Evolutionary conservation across 2,113 vertebrate species (phyloP), one percentile per base, ranked within the genome.

Genomic region (Tyrannus savana): DNA sequence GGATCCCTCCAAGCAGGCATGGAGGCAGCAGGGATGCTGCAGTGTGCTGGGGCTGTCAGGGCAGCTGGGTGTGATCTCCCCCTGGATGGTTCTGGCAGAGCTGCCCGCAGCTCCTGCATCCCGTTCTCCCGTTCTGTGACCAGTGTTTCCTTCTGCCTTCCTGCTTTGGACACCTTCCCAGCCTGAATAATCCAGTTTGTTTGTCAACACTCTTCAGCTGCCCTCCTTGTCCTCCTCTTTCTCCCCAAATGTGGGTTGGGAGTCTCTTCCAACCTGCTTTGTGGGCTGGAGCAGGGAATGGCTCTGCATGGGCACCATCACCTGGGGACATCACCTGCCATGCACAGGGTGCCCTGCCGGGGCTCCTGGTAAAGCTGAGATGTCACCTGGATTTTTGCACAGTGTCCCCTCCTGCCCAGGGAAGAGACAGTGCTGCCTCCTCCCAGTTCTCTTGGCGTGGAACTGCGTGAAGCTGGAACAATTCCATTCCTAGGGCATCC

Each of bases 101-200:
- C 80, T 79, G 14, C 55, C 46, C 55, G 76, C 59, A 74, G 59
- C 69, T 87, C 35, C 56, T 58, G 15, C 41, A 8, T 19, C 50
- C 52, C 7, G 0, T 16, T 66, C 75, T 66, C 7, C 18, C 17
- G 62, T 19, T 74, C n/a, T 27, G 3, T 2, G 5, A 8, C 18
- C 3, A 1, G 33, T 3, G 39, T 68, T 88, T 83, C 50, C 82
- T 88, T 67, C 66, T 90, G 55, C 55, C 2, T 1, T 50, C 50
- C 55, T 59, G 56, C 2, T 50, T 63, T 5, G 7, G 56, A 67
- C 37, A 25, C 77, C 8, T 21, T 73, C 68, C 72, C 56, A 31
- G 59, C 46, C 21, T 89, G 88, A 96, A 8, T 96, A 83, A 88
- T 30, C 5, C 68, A 8, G 63, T 56, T 87, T 73, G 78, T 93